Evolutionary conservation across 1,140 invertebrate genomes (phyloP).

Genomic region (Gerris buenoi): DNA sequence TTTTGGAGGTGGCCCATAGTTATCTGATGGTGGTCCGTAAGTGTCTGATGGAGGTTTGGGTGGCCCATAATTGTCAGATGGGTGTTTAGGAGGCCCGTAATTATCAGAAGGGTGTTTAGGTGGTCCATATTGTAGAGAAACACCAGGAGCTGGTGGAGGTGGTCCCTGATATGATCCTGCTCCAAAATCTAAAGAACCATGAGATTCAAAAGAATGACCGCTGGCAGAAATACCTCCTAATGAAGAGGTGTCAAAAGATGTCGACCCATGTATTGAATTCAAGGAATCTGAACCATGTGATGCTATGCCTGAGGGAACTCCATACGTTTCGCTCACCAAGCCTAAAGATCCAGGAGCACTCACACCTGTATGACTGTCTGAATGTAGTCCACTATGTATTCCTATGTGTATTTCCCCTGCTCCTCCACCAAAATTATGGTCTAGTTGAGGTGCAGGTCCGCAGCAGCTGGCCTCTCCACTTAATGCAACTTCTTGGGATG

Average conservation of each 20-base stretch:
- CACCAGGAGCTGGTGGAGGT: constrained; percentile 15
- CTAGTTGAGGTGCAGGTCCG: constrained; percentile 2
- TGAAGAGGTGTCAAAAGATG: neutral
- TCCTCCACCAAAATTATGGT: neutral
- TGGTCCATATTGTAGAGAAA: neutral
- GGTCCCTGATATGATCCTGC: neutral
- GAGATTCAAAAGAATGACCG: neutral
- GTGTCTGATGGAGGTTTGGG: neutral
- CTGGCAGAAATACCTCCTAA: neutral
- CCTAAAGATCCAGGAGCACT: neutral
- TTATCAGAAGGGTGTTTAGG: constrained; percentile 14
- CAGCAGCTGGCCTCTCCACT: neutral
- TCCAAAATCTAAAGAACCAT: constrained; percentile 1
- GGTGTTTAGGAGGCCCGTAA: constrained; percentile 15
- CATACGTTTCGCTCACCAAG: neutral
- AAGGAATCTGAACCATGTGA: neutral
- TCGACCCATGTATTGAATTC: neutral
- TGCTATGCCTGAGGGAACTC: neutral
- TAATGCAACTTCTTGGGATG: neutral
- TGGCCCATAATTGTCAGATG: constrained; percentile 14
- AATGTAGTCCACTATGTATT: neutral
- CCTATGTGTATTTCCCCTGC: neutral
- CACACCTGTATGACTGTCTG: neutral
- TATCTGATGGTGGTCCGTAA: constrained; percentile 17
- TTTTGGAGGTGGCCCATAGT: constrained; percentile 22